phyloP scores from a whole-genome alignment of 2,113 vertebrate genomes.

The Boulengeromyrus knoepffleri region DNA sequence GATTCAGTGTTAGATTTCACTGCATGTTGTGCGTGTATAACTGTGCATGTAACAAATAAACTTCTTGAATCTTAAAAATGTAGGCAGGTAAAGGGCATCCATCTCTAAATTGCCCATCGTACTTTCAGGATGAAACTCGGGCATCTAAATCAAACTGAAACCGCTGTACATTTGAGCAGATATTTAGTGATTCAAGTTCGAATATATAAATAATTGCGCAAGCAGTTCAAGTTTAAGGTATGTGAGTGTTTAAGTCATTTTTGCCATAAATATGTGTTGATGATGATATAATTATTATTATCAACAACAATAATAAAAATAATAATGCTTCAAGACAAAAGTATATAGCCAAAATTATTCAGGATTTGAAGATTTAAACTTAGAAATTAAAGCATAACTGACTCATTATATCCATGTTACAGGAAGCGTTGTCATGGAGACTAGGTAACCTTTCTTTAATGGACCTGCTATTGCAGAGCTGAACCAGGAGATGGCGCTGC shows the following conservation, averaged over 20 bases:
- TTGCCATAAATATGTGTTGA: not conserved
- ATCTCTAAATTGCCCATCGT: not conserved
- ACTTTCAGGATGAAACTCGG: not conserved
- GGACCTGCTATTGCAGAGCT: not conserved
- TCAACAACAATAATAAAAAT: not conserved
- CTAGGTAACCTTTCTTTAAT: not conserved
- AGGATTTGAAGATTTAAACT: not conserved
- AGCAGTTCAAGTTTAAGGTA: not conserved
- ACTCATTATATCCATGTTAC: not conserved
- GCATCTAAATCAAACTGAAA: not conserved
- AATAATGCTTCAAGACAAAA: not conserved
- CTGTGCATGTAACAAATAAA: too few relatives aligned
- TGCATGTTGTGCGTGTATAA: too few relatives aligned
- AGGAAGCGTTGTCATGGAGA: constrained; percentile 3
- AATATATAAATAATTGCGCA: not conserved
- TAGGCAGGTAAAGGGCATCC: not conserved
- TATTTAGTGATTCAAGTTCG: not conserved
- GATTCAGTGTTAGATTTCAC: too few relatives aligned
- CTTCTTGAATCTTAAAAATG: too few relatives aligned
- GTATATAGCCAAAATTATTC: not conserved
- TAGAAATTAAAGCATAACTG: not conserved
- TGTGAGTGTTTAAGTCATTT: not conserved
- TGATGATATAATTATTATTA: not conserved
- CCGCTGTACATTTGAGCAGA: not conserved
- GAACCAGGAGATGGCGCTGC: not conserved